Percentiles rank a stretch among this genome's conserved stretches.
Conservation (phyloP, 2,797 vertebrate genomes). For the Diceros bicornis region DNA sequence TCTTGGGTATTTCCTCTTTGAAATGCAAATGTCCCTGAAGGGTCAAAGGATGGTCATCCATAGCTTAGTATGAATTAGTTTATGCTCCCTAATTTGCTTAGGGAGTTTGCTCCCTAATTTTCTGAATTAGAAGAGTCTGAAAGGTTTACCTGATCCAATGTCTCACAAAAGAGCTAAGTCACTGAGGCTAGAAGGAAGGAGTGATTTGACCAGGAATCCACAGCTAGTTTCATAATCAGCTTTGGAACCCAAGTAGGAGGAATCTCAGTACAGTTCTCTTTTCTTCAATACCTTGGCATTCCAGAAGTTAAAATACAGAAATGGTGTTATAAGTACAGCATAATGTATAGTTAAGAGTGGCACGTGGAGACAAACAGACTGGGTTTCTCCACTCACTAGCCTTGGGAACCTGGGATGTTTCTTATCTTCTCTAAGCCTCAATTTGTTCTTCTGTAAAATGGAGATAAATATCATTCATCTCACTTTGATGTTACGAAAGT, state of each 20-base stretch:
- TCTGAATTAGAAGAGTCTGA: background rate
- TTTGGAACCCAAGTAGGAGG: background rate
- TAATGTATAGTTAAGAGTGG: no score
- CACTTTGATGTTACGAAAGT: conserved; percentile 4
- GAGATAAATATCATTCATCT: background rate
- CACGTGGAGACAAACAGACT: background rate
- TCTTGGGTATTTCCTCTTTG: background rate
- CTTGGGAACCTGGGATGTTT: background rate
- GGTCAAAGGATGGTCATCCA: background rate
- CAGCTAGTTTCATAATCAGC: background rate
- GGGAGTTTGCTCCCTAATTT: background rate
- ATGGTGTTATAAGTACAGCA: background rate
- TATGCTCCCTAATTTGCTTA: background rate
- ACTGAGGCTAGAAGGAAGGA: background rate
- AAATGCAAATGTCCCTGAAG: conserved; percentile 6
- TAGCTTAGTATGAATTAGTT: conserved; percentile 1
- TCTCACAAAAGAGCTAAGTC: background rate
- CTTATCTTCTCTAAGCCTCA: background rate
- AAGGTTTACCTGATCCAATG: background rate
- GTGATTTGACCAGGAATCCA: background rate
- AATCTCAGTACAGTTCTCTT: background rate
- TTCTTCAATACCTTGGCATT: background rate
- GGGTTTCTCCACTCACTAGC: background rate
- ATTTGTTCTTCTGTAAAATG: background rate
- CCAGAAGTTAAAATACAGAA: background rate